These are phyloP conservation scores for Wasmannia auropunctata DNA, from an alignment of 1,140 invertebrate species.

Conservation along the genomic window DNA sequence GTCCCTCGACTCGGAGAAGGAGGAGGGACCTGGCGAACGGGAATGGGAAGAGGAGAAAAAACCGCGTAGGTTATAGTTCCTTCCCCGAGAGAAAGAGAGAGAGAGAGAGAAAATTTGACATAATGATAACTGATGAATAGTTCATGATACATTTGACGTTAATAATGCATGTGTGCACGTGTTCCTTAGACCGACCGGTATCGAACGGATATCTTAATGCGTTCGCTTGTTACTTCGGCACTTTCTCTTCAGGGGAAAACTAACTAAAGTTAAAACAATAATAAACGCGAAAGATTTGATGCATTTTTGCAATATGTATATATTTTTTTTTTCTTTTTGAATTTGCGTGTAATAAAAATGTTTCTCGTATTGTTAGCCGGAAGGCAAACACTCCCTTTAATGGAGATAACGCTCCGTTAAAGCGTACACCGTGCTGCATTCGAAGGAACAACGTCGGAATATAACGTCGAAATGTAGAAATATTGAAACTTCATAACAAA, in stretches of 20 bases:
- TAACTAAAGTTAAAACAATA: background rate
- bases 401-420: background rate
- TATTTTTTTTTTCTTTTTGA: conserved; percentile 11
- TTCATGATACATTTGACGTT: background rate
- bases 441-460: conserved; percentile 1
- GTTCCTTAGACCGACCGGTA: background rate
- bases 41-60: background rate
- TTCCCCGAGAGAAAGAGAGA: too few species aligned
- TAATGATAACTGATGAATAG: background rate
- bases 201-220: background rate
- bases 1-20: background rate
- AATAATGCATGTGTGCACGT: background rate
- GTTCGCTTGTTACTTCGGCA: background rate
- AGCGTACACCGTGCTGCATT: background rate
- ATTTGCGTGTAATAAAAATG: background rate
- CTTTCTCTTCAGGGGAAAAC: background rate
- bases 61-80: conserved; percentile 1
- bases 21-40: conserved; percentile 8
- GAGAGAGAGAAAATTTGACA: background rate
- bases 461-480: conserved; percentile 47
- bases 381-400: conserved; percentile 15
- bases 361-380: background rate
- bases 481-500: conserved; percentile 54
- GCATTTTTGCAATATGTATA: background rate
- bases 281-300: background rate